Base-by-base conservation (phyloP, 2,113 vertebrate genomes). In the Misgurnus anguillicaudatus region DNA sequence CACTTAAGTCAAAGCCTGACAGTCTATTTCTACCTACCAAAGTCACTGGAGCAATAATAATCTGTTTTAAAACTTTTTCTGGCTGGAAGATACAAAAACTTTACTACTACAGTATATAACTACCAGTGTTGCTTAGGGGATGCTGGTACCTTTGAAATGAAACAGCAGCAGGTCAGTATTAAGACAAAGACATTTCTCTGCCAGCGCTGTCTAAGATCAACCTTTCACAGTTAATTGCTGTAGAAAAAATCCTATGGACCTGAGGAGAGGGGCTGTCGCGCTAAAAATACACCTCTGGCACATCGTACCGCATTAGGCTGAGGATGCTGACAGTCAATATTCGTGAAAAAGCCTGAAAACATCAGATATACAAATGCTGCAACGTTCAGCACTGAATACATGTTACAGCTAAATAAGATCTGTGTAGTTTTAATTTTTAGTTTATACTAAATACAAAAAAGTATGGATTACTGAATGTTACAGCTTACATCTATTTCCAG, bases 61-160 rank as follows among this genome's bases (percentile, higher is more conserved):
- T 31, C 60, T 36, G 16, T 45, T 75, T 42, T 31, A 58, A 68
- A 55, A 14, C 17, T 70, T 78, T 53, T 68, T 21, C 53, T 55
- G 53, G 57, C 9, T 48, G 38, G 19, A 77, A 67, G 39, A 53
- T 66, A 47, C 62, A 68, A 60, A 67, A 58, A 36, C 14, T 66
- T 60, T 75, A 68, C 48, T 47, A 57, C 9, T 9, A n/a, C n/a
- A n/a, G n/a, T n/a, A 51, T 62, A 45, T 84, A 75, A 69, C 71
- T 75, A 9, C 31, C 75, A 81, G 45, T 17, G 47, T 73, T 78
- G 65, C 79, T 64, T 63, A 14, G 61, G 79, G 73, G 80, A 68
- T 60, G 31, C 70, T 69, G 75, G 11, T 51, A 24, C 79, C 74
- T 86, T 84, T 84, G 80, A 86, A 86, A 74, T 78, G 16, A 14